Conservation (phyloP, 2,888 invertebrate genomes). For the Xanthia icteritia region DNA sequence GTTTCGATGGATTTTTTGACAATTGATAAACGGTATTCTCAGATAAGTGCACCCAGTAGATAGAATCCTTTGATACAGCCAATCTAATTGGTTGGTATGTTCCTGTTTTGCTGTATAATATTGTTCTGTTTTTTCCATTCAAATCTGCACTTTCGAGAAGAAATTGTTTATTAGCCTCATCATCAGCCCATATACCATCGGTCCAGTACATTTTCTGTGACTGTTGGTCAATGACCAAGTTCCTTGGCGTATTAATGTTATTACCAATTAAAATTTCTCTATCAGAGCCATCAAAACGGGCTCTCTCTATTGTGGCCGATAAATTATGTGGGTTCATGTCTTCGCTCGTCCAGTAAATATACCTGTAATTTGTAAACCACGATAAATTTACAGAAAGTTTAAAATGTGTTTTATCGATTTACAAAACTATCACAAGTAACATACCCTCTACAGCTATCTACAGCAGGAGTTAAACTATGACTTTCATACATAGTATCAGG, state of each 20-base stretch:
- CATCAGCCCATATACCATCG: too few species aligned
- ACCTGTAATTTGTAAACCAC: too few species aligned
- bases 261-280: not conserved
- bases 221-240: not conserved
- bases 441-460: not conserved
- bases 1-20: not conserved
- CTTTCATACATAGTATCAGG: accelerated
- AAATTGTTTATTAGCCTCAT: not conserved
- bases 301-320: not conserved
- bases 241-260: accelerated
- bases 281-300: not conserved
- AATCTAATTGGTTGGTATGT: not conserved
- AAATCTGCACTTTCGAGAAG: not conserved
- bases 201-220: not conserved
- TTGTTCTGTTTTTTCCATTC: not conserved
- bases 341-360: too few species aligned
- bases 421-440: not conserved
- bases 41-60: not conserved
- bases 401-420: not conserved
- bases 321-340: accelerated
- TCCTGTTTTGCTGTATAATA: not conserved
- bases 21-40: not conserved
- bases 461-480: not conserved
- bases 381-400: too few species aligned
- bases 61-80: not conserved